Evolutionary conservation across 1,140 invertebrate species (phyloP).

Genomic region (Olivierus martensii): DNA sequence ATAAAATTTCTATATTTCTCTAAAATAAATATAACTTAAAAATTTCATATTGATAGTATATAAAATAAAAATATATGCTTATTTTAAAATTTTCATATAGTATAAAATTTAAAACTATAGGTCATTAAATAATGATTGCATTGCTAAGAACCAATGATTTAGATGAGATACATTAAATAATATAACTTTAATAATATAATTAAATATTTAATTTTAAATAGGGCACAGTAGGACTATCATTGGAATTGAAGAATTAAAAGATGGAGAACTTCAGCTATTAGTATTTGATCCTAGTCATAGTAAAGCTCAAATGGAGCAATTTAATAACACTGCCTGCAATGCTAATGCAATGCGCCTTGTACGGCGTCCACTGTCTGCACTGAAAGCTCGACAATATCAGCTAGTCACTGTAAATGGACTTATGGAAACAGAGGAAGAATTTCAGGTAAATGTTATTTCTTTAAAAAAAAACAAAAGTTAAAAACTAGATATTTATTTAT

Average conservation of each 20-base stretch:
- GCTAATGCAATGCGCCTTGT: slow-evolving; percentile 50
- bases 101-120: too few species aligned
- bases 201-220: too few species aligned
- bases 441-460: slow-evolving; percentile 23
- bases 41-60: too few species aligned
- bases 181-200: too few species aligned
- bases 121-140: too few species aligned
- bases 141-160: too few species aligned
- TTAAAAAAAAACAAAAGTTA: slow-evolving; percentile 8
- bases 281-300: slow-evolving; percentile 78
- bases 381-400: slow-evolving; percentile 75
- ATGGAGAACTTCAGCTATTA: slow-evolving; percentile 53
- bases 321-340: slow-evolving; percentile 38
- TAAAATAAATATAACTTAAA: too few species aligned
- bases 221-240: slow-evolving; percentile 81
- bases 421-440: slow-evolving; percentile 52
- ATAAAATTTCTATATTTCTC: too few species aligned
- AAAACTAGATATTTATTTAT: not conserved
- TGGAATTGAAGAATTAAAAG: slow-evolving; percentile 56
- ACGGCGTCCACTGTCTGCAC: slow-evolving; percentile 51
- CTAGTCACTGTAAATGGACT: slow-evolving; percentile 61
- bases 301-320: slow-evolving; percentile 55
- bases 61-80: too few species aligned
- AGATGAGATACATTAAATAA: too few species aligned
- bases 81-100: too few species aligned